Evolutionary conservation across 2,113 vertebrate genomes (phyloP).

Genomic region (Poeciliopsis occidentalis): DNA sequence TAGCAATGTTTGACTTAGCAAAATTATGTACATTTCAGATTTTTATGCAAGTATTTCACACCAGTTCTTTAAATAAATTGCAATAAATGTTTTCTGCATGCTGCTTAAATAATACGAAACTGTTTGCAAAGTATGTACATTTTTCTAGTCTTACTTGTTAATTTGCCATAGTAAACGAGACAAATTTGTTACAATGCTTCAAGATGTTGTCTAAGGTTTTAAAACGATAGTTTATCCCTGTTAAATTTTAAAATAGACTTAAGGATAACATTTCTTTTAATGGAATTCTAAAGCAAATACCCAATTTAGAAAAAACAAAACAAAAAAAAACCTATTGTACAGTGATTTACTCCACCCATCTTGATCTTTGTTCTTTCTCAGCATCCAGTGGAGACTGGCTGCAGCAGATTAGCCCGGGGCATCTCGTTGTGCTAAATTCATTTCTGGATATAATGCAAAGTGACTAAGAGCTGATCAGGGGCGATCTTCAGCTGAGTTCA

Average conservation of each 20-base stretch:
- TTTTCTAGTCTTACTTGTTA: too few relatives aligned
- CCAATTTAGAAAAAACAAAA: too few relatives aligned
- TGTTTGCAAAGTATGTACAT: too few relatives aligned
- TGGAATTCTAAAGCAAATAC: not conserved
- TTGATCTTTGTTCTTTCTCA: not conserved
- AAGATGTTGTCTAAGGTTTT: too few relatives aligned
- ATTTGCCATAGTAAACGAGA: too few relatives aligned
- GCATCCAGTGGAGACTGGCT: not conserved
- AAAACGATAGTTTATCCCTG: too few relatives aligned
- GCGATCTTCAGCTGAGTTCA: constrained; percentile 18
- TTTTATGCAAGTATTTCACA: too few relatives aligned
- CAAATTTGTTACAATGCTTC: too few relatives aligned
- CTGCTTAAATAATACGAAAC: too few relatives aligned
- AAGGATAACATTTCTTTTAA: not conserved
- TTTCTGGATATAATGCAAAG: constrained; percentile 30
- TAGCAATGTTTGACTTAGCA: not conserved
- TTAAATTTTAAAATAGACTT: not conserved
- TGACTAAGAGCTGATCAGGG: constrained; percentile 18
- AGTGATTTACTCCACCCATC: not conserved
- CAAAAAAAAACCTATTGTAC: not conserved
- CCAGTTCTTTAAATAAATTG: not conserved
- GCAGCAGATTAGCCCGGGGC: not conserved
- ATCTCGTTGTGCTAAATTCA: constrained; percentile 16
- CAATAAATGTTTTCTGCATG: not conserved
- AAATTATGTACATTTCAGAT: not conserved